Base-by-base conservation (phyloP, 1,140 invertebrate species). In the Pseudomyrmex flavicornis region DNA sequence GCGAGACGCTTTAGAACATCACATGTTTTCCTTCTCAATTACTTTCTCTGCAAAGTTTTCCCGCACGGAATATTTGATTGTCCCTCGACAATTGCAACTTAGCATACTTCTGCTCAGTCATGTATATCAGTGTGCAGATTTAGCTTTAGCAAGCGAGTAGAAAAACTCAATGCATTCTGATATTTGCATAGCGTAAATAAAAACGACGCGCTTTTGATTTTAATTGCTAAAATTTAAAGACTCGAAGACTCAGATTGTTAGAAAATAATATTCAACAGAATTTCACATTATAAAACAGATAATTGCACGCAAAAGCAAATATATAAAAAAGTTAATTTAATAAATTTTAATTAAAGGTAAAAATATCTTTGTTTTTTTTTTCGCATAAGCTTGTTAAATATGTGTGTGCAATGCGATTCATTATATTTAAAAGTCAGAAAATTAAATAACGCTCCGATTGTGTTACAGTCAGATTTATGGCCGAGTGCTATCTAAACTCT, bases 31-130 rank as follows among this genome's bases (percentile, higher is more conserved):
- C 4, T 1, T 79, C 1, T 59, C 66, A 70, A 80, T 70, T 80
- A 26, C 54, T 80, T 80, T 80, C 76, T 72, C 56, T 2, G 17
- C 35, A 35, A 8, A 70, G 44, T 80, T 80, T 72, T 56, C 50
- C 76, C 48, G 12, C 1, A 5, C n/a, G 2, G 17, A 35, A 44
- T 66, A 12, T 26, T 13, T 59, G 20, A 70, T 70, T 22, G 15
- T 46, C 7, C 35, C 7, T 59, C 54, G 12, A 17, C 15, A 70
- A 50, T 59, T 12, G 15, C 46, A 15, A 61, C 7, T 8, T 20
- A 10, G n/a, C 9, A 20, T 20, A 66, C 1, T 65, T 77, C 22
- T 26, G 70, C 2, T 70, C 35, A 54, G 44, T 17, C 2, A 69
- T 69, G 9, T 76, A 20, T 46, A 75, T 35, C 22, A 22, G 52